Evolutionary conservation across 1,140 invertebrate species (phyloP).

Genomic region (Mesaphorura yosii): DNA sequence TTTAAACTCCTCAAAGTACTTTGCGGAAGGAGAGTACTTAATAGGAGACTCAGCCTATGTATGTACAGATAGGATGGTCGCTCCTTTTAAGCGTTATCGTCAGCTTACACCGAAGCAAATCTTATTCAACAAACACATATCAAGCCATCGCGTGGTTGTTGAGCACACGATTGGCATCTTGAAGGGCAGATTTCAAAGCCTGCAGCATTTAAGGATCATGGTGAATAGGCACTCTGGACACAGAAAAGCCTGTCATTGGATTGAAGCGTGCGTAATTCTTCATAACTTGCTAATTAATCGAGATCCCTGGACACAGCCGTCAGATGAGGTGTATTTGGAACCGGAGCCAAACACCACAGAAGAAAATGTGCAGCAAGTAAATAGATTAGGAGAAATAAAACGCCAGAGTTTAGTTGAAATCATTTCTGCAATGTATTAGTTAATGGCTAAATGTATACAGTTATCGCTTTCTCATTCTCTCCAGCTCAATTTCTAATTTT

Average conservation of each 20-base stretch:
- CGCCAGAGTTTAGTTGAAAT: no score
- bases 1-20: not conserved
- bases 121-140: conserved; percentile 6
- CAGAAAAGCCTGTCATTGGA: not conserved
- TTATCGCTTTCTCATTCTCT: no score
- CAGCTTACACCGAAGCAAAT: not conserved
- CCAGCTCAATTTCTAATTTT: not conserved
- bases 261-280: not conserved
- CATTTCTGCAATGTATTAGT: no score
- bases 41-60: conserved; percentile 18
- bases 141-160: conserved; percentile 6
- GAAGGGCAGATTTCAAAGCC: conserved; percentile 6
- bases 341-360: no score
- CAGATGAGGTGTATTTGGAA: not conserved
- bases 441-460: no score
- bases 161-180: conserved; percentile 10
- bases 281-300: not conserved
- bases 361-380: not conserved
- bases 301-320: not conserved
- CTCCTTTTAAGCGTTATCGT: not conserved
- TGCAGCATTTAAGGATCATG: not conserved
- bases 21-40: conserved; percentile 8
- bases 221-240: not conserved
- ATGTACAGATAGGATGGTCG: not conserved
- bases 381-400: no score